Evolutionary conservation across 2,888 invertebrate genomes (phyloP).

Genomic region (Orthosia gracilis): DNA sequence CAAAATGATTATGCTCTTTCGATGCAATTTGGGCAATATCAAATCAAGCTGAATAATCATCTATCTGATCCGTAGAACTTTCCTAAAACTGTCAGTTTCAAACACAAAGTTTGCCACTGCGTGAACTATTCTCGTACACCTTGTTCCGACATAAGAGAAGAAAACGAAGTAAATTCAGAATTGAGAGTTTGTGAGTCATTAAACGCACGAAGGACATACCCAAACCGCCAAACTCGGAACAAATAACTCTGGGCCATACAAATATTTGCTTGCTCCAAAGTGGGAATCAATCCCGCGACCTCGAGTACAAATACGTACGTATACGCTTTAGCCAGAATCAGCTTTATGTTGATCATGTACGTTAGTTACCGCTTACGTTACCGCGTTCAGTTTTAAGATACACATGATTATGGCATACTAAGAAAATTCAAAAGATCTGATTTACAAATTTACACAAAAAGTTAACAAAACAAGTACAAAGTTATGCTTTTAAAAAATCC

Average conservation of each 20-base stretch:
- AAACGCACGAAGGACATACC: conserved; percentile 17
- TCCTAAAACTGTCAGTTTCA: not conserved
- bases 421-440: not conserved
- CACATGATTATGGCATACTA: not conserved
- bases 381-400: conserved; percentile 15
- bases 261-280: conserved; percentile 33
- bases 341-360: conserved; percentile 28
- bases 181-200: conserved; percentile 9
- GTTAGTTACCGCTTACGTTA: not conserved
- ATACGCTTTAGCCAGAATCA: not conserved
- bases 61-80: too few species aligned
- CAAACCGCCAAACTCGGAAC: conserved; percentile 13
- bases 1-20: not conserved
- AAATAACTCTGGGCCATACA: conserved; percentile 24
- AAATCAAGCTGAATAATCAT: not conserved
- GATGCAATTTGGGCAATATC: not conserved
- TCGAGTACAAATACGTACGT: not conserved
- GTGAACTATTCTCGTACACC: not conserved
- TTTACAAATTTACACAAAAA: not conserved
- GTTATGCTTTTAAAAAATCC: too few species aligned
- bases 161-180: not conserved
- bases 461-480: too few species aligned
- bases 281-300: conserved; percentile 23
- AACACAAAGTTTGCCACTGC: not conserved
- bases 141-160: not conserved